phyloP scores from a whole-genome alignment of 2,113 vertebrate species.

The Pelvicachromis taeniatus region DNA sequence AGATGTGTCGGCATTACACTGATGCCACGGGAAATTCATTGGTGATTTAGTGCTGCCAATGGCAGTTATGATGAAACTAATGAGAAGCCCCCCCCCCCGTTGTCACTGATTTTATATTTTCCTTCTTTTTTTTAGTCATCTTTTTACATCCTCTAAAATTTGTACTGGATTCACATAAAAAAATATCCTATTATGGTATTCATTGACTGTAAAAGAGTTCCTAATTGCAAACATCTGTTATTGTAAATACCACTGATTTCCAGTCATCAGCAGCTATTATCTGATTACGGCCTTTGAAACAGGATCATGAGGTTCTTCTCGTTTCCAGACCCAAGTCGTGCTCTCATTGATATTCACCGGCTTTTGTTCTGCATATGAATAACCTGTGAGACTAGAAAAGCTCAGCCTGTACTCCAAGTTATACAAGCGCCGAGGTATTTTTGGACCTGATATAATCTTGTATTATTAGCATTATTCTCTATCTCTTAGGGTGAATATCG shows the following conservation, averaged over 20 bases:
- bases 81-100: not conserved
- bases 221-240: not conserved
- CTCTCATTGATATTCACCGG: not conserved
- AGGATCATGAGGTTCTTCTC: not conserved
- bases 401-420: not conserved
- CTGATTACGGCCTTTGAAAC: not conserved
- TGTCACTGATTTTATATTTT: not conserved
- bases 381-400: not conserved
- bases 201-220: not conserved
- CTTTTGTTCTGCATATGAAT: constrained; percentile 4
- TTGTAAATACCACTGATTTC: not conserved
- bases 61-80: not conserved
- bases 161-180: not conserved
- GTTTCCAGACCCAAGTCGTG: not conserved
- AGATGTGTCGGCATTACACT: not conserved
- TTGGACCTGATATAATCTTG: not conserved
- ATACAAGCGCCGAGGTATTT: not conserved
- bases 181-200: not conserved
- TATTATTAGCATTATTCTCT: not conserved
- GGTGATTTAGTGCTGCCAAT: not conserved
- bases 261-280: not conserved
- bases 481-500: not conserved
- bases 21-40: accelerated
- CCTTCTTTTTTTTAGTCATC: not conserved
- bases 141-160: not conserved